A percentile compares a stretch with the other conserved stretches of the same genome.
These are phyloP conservation scores for Ganaspis brasiliensis DNA, from an alignment of 2,888 invertebrate genomes.

Conservation along the genomic window DNA sequence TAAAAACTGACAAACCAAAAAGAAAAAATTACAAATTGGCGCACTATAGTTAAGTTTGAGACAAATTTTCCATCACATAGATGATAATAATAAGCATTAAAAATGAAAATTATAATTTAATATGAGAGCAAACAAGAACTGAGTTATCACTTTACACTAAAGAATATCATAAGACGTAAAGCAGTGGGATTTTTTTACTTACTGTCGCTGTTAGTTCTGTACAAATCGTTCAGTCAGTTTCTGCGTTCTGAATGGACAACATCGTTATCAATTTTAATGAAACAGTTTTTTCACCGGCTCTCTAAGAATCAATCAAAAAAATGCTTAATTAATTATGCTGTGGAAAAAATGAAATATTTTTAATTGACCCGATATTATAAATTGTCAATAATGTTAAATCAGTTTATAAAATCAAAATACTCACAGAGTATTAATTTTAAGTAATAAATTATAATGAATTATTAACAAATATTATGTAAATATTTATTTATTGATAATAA, in stretches of 20 bases:
- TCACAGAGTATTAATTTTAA: too few species aligned
- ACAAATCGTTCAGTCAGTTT: constrained; percentile 27
- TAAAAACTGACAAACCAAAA: neutral
- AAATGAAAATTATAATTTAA: neutral
- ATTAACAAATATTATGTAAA: too few species aligned
- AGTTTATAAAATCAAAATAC: too few species aligned
- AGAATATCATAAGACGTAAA: constrained; percentile 9
- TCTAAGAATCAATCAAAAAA: neutral
- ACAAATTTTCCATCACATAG: too few species aligned
- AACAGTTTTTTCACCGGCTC: neutral
- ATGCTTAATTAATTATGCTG: neutral
- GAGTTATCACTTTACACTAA: constrained; percentile 28
- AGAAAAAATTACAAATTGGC: neutral
- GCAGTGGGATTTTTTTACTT: constrained; percentile 20
- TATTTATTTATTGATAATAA: too few species aligned
- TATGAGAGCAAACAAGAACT: neutral
- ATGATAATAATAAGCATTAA: too few species aligned
- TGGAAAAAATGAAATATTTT: neutral
- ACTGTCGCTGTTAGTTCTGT: neutral
- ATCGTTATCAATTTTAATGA: neutral
- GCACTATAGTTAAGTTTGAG: too few species aligned
- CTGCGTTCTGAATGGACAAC: neutral
- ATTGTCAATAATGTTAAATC: too few species aligned
- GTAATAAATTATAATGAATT: too few species aligned
- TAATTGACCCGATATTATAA: neutral